phyloP scores from a whole-genome alignment of 2,888 invertebrate species.

The Odontocerum albicorne region DNA sequence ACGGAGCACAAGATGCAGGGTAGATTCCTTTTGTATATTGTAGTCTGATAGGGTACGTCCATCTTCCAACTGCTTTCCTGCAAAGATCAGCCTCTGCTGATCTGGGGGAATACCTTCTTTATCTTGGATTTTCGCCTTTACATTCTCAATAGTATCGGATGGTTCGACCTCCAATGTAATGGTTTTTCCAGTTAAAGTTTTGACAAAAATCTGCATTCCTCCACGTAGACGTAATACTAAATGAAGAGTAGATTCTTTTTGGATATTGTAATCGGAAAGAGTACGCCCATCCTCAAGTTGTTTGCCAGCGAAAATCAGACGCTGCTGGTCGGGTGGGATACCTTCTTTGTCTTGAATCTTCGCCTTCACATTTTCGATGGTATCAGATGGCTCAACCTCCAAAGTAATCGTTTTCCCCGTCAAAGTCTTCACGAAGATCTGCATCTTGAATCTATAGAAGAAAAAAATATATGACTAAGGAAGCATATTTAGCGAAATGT shows the following conservation, averaged over 20 bases:
- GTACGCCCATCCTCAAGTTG: too few species aligned
- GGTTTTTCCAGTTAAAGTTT: conserved; percentile 60
- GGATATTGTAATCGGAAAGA: too few species aligned
- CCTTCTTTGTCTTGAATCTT: too few species aligned
- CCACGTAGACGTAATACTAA: background rate
- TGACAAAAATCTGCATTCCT: conserved; percentile 66
- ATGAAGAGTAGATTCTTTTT: too few species aligned
- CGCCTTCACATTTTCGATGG: too few species aligned
- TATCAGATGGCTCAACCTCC: background rate
- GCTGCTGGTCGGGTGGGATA: too few species aligned
- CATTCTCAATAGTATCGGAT: too few species aligned
- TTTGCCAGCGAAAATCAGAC: too few species aligned
- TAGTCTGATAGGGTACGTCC: too few species aligned
- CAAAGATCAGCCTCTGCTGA: background rate
- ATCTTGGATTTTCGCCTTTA: too few species aligned
- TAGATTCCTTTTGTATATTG: too few species aligned
- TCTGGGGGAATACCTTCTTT: conserved; percentile 48
- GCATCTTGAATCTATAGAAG: conserved; percentile 61
- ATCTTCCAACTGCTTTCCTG: conserved; percentile 81
- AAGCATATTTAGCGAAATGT: too few species aligned
- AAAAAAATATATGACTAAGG: background rate
- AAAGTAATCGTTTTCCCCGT: conserved; percentile 60
- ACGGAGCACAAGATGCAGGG: conserved; percentile 83
- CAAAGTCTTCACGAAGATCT: conserved; percentile 62
- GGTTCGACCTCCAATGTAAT: conserved; percentile 59